A percentile compares a stretch with the other conserved stretches of the same genome.
These are phyloP conservation scores for human DNA, from an alignment of 2,113 vertebrate species.

Conservation along the genomic window GRCh38 chr2:163007501-163008000, in stretches of 20 bases:
- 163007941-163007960: background rate
- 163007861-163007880: background rate
- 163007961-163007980: background rate
- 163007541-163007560: background rate
- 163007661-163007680: background rate
- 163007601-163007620: background rate
- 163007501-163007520: background rate
- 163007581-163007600: background rate
- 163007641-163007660: background rate
- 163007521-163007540: background rate
- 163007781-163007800: background rate
- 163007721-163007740: background rate
- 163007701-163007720: background rate
- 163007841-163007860: background rate
- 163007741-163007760: background rate
- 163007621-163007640: background rate
- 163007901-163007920: background rate
- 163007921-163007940: background rate
- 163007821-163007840: background rate
- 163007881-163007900: background rate
- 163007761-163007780: background rate
- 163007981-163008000: background rate
- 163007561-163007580: background rate
- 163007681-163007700: background rate
- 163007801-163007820: background rate